Evolutionary conservation across 1,140 invertebrate genomes (phyloP), one percentile per base, ranked within the genome.

Genomic region (Drepana arcuata): DNA sequence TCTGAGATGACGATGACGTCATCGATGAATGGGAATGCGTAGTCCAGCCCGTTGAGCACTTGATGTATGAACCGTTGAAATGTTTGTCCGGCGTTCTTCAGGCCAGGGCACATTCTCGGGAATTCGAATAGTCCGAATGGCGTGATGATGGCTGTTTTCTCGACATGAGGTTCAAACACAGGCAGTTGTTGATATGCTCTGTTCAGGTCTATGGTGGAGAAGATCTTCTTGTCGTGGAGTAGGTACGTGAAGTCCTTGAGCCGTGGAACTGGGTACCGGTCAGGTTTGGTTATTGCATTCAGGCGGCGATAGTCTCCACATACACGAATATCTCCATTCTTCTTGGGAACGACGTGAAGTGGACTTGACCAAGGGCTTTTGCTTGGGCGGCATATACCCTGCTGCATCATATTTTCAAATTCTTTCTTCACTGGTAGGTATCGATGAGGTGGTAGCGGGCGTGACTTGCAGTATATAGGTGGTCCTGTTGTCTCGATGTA

Each of bases 401-500:
- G 21, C n/a, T 43, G 33, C 13, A 26, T 25, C 41, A 43, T 43
- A 4, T 25, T 14, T 5, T 7, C 9, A 16, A 43, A 43, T 16
- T 35, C 41, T 11, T 32, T 21, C 23, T 36, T 43, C 1, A 36
- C 34, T 18, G 32, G 30, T 11, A 9, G 14, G 31, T 31, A 43
- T n/a, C n/a, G n/a, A n/a, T 46, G 12, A 1, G 43, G 36, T 27
- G 38, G 37, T 24, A 47, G 24, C 9, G 37, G 33, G 14, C 44
- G 36, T 7, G 38, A 21, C 7, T 27, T 32, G 6, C 37, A 32
- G 15, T 32, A 21, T 1, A 49, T 37, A 14, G 47, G 33, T n/a
- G 41, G 41, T 1, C 47, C 47, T 9, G 28, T 49, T 1, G 48
- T 50, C 14, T 50, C 34, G n/a, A 44, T 50, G 30, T 37, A 28